A percentile compares a stretch with the other conserved stretches of the same genome.
phyloP scores from a whole-genome alignment of 2,888 invertebrate species.

The Aromia moschata region DNA sequence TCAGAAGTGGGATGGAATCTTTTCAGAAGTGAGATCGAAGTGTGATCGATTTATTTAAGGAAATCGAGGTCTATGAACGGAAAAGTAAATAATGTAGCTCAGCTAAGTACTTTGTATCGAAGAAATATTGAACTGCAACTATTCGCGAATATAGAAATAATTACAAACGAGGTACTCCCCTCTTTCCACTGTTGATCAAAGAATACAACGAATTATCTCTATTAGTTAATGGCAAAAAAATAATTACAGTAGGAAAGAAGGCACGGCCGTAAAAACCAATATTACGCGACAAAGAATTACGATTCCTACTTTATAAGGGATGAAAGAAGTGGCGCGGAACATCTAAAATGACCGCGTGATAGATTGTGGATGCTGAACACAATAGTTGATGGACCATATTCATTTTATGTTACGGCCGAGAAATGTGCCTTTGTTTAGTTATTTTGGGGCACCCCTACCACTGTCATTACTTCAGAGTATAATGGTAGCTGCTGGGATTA shows the following conservation, averaged over 20 bases:
- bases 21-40: no score
- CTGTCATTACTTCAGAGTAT: no score
- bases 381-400: constrained; percentile 50
- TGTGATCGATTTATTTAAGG: no score
- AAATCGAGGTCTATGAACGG: no score
- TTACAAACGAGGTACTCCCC: no score
- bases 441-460: no score
- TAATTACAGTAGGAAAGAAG: constrained; percentile 32
- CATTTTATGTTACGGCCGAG: constrained; percentile 38
- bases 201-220: constrained; percentile 15
- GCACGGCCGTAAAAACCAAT: constrained; percentile 21
- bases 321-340: constrained; percentile 31
- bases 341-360: constrained; percentile 43
- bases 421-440: constrained; percentile 14
- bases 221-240: constrained; percentile 33
- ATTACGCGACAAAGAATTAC: constrained; percentile 33
- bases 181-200: constrained; percentile 12
- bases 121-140: no score
- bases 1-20: no score
- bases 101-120: no score
- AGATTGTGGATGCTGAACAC: constrained; percentile 49
- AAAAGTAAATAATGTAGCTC: no score
- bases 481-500: no score
- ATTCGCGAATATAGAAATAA: no score
- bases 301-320: constrained; percentile 33